phyloP scores from a whole-genome alignment of 2,797 vertebrate genomes.

The Hemibagrus guttatus region DNA sequence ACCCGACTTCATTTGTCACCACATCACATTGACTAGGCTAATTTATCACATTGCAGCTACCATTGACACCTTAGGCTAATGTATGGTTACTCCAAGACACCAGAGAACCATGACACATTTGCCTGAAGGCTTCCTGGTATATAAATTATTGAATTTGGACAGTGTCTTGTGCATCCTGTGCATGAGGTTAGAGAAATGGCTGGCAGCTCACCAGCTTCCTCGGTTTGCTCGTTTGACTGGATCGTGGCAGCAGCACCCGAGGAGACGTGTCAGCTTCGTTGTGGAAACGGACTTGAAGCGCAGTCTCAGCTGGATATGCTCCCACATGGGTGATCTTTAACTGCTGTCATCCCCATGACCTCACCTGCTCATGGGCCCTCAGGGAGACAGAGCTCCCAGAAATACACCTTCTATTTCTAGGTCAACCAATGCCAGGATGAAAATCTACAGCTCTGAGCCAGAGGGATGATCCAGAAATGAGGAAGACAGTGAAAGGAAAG shows the following conservation, averaged over 20 bases:
- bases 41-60: not conserved
- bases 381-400: slow-evolving; percentile 40
- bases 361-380: slow-evolving; percentile 49
- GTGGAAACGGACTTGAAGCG: slow-evolving; percentile 32
- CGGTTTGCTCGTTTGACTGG: slow-evolving; percentile 38
- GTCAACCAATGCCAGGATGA: slow-evolving; percentile 26
- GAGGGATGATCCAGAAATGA: slow-evolving; percentile 26
- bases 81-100: not conserved
- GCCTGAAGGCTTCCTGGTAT: slow-evolving; percentile 13
- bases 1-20: not conserved
- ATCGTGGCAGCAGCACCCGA: slow-evolving; percentile 37
- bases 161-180: not conserved
- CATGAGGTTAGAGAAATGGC: slow-evolving; percentile 5
- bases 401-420: slow-evolving; percentile 46
- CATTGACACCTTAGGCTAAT: no score
- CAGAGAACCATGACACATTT: not conserved
- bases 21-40: not conserved
- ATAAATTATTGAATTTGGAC: not conserved
- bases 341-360: slow-evolving; percentile 54
- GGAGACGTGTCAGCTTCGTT: slow-evolving; percentile 29
- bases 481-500: not conserved
- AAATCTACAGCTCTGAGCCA: slow-evolving; percentile 35
- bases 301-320: slow-evolving; percentile 42
- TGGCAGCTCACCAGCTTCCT: slow-evolving; percentile 16
- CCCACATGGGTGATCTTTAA: slow-evolving; percentile 51